These are phyloP conservation scores for Siniperca undulata DNA, from an alignment of 2,797 vertebrate genomes.

Conservation along the genomic window DNA sequence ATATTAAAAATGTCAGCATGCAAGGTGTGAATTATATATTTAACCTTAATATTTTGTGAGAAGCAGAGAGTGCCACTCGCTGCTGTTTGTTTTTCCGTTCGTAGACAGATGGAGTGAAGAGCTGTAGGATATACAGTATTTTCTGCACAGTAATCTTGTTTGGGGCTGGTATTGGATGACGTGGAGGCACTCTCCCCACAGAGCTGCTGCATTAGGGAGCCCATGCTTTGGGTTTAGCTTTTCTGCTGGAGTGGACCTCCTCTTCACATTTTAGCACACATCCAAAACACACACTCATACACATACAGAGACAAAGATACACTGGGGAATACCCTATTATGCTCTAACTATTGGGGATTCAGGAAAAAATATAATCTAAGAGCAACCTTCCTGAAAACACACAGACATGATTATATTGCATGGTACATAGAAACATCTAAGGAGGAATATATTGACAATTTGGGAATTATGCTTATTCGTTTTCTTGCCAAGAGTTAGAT, in stretches of 20 bases:
- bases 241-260: constrained; percentile 2
- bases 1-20: constrained; percentile 28
- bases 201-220: constrained; percentile 40
- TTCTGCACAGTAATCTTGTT: constrained; percentile 75
- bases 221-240: constrained; percentile 31
- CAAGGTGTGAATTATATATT: constrained; percentile 35
- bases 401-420: neutral
- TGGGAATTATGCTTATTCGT: too few relatives aligned
- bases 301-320: constrained; percentile 25
- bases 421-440: neutral
- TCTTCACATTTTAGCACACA: constrained; percentile 15
- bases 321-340: constrained; percentile 14
- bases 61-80: neutral
- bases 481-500: neutral
- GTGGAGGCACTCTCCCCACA: constrained; percentile 29
- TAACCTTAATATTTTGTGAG: constrained; percentile 40
- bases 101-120: constrained; percentile 12
- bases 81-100: constrained; percentile 7
- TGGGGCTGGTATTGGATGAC: constrained; percentile 65
- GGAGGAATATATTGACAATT: neutral
- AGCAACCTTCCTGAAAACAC: neutral
- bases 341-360: neutral
- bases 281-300: neutral
- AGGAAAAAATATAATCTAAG: neutral
- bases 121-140: constrained; percentile 53